Conservation (phyloP, 2,888 invertebrate genomes). For the Dendrolimus houi region DNA sequence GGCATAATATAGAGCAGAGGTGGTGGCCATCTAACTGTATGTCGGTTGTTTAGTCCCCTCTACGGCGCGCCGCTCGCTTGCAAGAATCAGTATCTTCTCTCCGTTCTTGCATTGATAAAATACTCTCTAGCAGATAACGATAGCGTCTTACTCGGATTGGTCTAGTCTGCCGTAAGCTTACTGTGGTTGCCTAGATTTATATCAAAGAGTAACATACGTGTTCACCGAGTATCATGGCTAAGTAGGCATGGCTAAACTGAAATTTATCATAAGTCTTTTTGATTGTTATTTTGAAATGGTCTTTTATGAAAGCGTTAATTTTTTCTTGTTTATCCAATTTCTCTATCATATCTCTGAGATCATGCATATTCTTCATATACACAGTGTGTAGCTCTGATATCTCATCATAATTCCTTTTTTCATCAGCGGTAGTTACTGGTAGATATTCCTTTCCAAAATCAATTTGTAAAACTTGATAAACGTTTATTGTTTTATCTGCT, state of each 20-base stretch:
- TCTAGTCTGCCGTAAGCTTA: no score
- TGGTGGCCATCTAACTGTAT: neutral
- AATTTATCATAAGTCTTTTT: conserved; percentile 31
- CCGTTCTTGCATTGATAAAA: no score
- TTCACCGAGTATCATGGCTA: conserved; percentile 30
- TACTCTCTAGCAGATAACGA: no score
- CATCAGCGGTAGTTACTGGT: conserved; percentile 22
- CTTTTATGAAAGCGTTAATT: conserved; percentile 28
- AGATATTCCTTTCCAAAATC: conserved; percentile 32
- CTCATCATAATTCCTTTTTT: conserved; percentile 29
- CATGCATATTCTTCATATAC: conserved; percentile 21
- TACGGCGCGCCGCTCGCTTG: no score
- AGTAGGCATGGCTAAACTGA: conserved; percentile 30
- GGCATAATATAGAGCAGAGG: neutral
- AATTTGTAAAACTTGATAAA: conserved; percentile 27
- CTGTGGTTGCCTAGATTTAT: no score
- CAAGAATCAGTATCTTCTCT: no score
- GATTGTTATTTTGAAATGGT: conserved; percentile 29
- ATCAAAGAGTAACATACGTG: conserved; percentile 25
- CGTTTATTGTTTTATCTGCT: conserved; percentile 27
- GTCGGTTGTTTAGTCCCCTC: no score
- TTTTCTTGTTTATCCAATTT: conserved; percentile 27
- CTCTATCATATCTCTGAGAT: conserved; percentile 22
- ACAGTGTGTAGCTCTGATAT: conserved; percentile 20
- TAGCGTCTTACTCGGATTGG: no score